These are phyloP conservation scores for Pyrocephalus nanus DNA, from an alignment of 2,797 vertebrate genomes.

Conservation along the genomic window DNA sequence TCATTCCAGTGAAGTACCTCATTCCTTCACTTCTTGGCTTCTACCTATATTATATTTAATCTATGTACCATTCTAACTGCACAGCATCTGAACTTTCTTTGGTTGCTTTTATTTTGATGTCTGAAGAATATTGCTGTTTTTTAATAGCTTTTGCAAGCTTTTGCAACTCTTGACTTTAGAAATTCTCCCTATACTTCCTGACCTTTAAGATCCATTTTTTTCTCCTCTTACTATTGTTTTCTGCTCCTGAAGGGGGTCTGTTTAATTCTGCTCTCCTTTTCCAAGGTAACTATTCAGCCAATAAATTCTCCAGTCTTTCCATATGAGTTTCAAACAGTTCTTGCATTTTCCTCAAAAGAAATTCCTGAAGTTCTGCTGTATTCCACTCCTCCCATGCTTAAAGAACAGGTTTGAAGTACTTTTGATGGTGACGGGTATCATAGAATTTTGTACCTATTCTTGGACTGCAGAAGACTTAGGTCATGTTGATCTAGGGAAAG, in stretches of 20 bases:
- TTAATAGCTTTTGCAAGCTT: constrained; percentile 7
- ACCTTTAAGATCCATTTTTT: not conserved
- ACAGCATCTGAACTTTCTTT: constrained; percentile 14
- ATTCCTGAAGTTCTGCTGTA: not conserved
- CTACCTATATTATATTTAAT: not conserved
- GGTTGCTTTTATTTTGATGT: not conserved
- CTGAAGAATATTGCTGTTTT: constrained; percentile 6
- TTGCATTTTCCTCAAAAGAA: constrained; percentile 17
- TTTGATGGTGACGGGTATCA: not conserved
- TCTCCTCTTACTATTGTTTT: not conserved
- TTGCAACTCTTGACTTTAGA: not conserved
- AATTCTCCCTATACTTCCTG: not conserved
- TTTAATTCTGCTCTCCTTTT: constrained; percentile 18
- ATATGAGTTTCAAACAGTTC: not conserved
- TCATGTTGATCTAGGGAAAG: not conserved
- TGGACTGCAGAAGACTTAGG: not conserved
- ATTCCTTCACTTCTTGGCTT: constrained; percentile 20
- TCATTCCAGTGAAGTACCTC: not conserved
- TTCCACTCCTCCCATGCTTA: not conserved
- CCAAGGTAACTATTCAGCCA: not conserved
- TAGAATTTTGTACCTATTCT: not conserved
- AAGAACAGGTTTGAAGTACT: not conserved
- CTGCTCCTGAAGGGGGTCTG: not conserved
- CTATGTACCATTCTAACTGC: not conserved
- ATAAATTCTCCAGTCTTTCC: not conserved